Percentiles rank a stretch among this genome's conserved stretches.
These are phyloP conservation scores for Meloidogyne floridensis DNA, from an alignment of 1,140 invertebrate genomes.

Conservation along the genomic window DNA sequence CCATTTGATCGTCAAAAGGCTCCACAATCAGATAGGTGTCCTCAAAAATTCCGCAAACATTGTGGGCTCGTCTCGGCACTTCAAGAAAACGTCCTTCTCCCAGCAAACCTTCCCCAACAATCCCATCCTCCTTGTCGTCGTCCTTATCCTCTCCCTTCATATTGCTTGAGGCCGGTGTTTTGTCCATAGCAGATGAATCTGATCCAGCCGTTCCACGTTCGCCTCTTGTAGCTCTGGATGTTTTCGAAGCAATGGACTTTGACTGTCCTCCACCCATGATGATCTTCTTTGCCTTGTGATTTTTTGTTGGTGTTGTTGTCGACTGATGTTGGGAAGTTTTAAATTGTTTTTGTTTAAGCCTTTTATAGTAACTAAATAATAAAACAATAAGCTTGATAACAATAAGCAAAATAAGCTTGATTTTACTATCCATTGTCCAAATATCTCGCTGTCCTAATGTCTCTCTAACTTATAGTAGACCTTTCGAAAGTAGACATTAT, in stretches of 20 bases:
- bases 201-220: not conserved
- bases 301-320: not conserved
- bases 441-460: no score
- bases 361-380: no score
- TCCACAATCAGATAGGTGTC: not conserved
- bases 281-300: not conserved
- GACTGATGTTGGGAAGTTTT: not conserved
- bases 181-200: not conserved
- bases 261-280: not conserved
- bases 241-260: not conserved
- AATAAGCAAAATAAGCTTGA: no score
- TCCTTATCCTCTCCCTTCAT: not conserved
- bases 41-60: constrained; percentile 5
- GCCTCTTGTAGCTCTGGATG: not conserved
- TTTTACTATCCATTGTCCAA: no score
- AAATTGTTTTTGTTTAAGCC: not conserved
- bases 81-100: not conserved
- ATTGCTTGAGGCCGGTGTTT: not conserved
- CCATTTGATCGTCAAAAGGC: constrained; percentile 10
- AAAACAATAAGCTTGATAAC: no score
- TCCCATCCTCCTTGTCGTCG: not conserved
- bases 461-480: no score
- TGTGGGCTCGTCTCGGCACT: constrained; percentile 14
- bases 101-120: not conserved
- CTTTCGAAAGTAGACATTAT: no score